phyloP scores from a whole-genome alignment of 1,140 invertebrate genomes.

The Ceratosolen fusciceps region DNA sequence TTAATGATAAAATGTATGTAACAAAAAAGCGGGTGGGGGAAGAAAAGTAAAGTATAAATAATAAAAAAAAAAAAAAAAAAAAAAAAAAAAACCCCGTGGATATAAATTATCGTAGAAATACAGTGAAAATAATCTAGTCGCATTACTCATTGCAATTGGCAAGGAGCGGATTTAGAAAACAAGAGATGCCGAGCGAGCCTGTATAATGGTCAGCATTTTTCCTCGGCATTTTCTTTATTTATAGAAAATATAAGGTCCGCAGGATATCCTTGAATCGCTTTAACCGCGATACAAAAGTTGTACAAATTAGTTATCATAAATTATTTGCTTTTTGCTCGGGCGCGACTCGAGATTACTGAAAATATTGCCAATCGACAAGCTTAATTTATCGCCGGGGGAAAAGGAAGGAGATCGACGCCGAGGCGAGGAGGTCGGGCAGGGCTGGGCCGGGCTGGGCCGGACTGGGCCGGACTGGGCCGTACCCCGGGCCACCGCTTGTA shows the following conservation, averaged over 20 bases:
- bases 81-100: not conserved
- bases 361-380: slow-evolving; percentile 6
- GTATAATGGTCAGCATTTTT: not conserved
- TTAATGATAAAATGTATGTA: too few species aligned
- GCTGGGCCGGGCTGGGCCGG: too few species aligned
- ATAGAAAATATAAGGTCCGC: not conserved
- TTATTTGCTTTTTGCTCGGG: not conserved
- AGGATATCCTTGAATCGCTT: not conserved
- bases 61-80: not conserved
- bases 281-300: not conserved
- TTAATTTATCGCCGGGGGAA: not conserved
- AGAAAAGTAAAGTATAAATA: too few species aligned
- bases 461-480: too few species aligned
- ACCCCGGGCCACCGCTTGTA: too few species aligned
- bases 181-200: not conserved
- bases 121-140: not conserved
- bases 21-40: too few species aligned
- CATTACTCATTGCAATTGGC: not conserved
- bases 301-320: not conserved
- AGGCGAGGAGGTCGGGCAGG: not conserved
- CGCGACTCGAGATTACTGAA: not conserved
- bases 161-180: not conserved
- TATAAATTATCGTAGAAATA: not conserved
- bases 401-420: not conserved
- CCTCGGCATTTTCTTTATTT: not conserved